Evolutionary conservation across 2,797 vertebrate species (phyloP).

Genomic region (Bradypus variegatus): DNA sequence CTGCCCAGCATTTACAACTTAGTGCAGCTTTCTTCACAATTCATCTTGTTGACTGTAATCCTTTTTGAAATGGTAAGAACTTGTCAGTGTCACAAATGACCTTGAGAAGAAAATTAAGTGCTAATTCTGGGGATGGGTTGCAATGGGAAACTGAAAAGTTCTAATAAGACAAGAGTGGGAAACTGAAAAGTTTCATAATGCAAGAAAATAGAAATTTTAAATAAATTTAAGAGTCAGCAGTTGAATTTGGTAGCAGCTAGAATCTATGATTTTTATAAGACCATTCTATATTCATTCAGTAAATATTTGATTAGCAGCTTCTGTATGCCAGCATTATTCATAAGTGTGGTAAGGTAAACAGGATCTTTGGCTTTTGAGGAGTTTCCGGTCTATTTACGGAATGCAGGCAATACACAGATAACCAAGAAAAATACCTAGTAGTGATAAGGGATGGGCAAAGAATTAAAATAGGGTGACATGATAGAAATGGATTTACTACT

Average conservation of each 20-base stretch:
- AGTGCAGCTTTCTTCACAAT: background rate
- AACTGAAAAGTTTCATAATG: background rate
- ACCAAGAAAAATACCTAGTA: conserved; percentile 4
- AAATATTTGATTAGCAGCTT: background rate
- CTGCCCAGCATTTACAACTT: background rate
- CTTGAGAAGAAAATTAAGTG: conserved; percentile 7
- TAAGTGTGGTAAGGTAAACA: background rate
- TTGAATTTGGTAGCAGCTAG: conserved; percentile 31
- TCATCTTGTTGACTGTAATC: background rate
- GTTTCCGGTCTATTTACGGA: background rate
- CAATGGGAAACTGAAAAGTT: background rate
- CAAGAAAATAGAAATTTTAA: conserved; percentile 24
- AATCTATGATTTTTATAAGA: conserved; percentile 10
- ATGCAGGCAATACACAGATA: background rate
- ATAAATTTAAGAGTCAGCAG: background rate
- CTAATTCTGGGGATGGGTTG: background rate
- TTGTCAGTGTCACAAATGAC: conserved; percentile 26
- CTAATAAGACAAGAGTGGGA: conserved; percentile 1
- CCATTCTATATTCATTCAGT: background rate
- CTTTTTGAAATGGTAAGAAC: conserved; percentile 15
- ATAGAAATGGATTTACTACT: background rate
- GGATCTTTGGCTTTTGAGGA: conserved; percentile 9
- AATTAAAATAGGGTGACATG: background rate
- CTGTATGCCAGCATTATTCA: background rate
- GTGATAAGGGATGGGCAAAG: background rate